Percentiles rank a stretch among this genome's conserved stretches.
Evolutionary conservation across 2,113 vertebrate species (phyloP).

Genomic region (Telmatochromis sp.): DNA sequence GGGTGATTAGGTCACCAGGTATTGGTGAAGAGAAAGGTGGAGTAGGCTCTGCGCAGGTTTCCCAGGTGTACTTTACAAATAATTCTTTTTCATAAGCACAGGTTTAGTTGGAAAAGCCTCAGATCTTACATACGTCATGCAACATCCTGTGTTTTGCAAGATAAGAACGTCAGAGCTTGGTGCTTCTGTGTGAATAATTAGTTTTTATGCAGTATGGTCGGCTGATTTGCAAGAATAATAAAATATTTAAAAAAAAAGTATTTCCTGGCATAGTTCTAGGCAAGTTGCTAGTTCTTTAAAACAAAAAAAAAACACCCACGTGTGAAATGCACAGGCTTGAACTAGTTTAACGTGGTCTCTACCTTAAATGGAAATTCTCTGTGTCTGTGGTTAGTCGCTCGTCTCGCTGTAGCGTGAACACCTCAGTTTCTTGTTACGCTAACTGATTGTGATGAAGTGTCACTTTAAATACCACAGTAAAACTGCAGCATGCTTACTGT

Average conservation of each 20-base stretch:
- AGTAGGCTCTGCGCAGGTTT: background rate
- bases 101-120: background rate
- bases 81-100: background rate
- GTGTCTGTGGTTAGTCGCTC: slow-evolving; percentile 7
- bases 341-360: background rate
- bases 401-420: background rate
- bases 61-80: background rate
- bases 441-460: background rate
- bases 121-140: background rate
- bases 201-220: background rate
- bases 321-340: background rate
- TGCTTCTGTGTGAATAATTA: background rate
- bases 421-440: background rate
- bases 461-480: slow-evolving; percentile 12
- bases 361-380: slow-evolving; percentile 49
- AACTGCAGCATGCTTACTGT: background rate
- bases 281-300: background rate
- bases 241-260: rapidly evolving
- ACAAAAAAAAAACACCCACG: background rate
- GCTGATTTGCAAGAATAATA: background rate
- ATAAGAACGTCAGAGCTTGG: background rate
- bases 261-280: background rate
- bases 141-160: background rate
- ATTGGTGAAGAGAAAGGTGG: background rate
- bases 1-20: background rate